A percentile compares a stretch with the other conserved stretches of the same genome.
These are phyloP conservation scores for Triops cancriformis DNA, from an alignment of 1,140 invertebrate species.

Conservation along the genomic window DNA sequence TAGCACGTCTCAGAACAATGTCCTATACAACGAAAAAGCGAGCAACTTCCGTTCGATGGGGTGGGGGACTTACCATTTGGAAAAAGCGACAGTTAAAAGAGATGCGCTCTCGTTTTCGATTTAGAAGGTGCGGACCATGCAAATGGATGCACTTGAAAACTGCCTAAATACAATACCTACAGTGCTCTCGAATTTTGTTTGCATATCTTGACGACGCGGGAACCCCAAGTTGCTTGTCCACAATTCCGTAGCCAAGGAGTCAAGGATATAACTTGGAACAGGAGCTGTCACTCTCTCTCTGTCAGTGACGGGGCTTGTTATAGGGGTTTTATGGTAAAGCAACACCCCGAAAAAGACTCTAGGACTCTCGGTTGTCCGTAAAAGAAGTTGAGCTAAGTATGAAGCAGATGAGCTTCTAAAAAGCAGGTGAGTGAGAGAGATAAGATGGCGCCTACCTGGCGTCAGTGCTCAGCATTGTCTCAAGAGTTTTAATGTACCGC, in stretches of 20 bases:
- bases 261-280: neutral
- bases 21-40: neutral
- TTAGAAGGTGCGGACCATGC: neutral
- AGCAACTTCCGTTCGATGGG: neutral
- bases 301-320: neutral
- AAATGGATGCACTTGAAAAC: neutral
- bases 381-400: neutral
- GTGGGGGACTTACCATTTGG: neutral
- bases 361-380: neutral
- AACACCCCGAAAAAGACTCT: neutral
- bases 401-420: constrained; percentile 2
- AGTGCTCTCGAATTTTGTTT: neutral
- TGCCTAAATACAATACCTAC: neutral
- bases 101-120: neutral
- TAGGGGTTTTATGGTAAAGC: neutral
- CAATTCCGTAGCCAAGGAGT: neutral
- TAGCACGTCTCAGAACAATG: neutral
- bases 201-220: neutral
- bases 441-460: constrained; percentile 8
- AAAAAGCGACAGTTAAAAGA: neutral
- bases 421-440: neutral
- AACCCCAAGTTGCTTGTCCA: neutral
- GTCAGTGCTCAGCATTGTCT: constrained; percentile 7
- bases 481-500: neutral
- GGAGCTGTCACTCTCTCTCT: neutral